Evolutionary conservation across 2,113 vertebrate genomes (phyloP).

Genomic region (Misgurnus mizolepis): DNA sequence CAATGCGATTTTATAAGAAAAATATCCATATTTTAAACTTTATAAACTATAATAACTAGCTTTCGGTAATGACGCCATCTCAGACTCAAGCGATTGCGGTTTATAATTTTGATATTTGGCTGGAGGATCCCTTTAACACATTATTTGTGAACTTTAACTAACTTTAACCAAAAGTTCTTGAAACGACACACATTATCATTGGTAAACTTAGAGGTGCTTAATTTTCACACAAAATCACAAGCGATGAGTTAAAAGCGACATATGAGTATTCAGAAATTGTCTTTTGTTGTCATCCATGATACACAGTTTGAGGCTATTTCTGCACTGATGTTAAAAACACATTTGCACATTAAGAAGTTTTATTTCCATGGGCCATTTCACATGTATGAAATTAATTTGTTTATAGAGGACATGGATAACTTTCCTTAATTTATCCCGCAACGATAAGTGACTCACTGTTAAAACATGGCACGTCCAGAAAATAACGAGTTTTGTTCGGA

Average conservation of each 20-base stretch:
- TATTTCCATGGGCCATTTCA: constrained; percentile 13
- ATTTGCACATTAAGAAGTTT: constrained; percentile 30
- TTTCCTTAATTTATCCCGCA: neutral
- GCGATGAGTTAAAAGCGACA: neutral
- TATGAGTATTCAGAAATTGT: constrained; percentile 27
- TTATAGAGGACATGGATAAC: constrained; percentile 4
- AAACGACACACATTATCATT: neutral
- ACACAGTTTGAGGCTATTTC: constrained; percentile 15
- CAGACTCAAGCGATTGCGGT: too few species aligned
- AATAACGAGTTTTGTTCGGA: too few species aligned
- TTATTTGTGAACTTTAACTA: too few species aligned
- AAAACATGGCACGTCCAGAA: too few species aligned
- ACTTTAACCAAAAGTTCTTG: too few species aligned
- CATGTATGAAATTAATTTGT: constrained; percentile 14
- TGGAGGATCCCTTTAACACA: too few species aligned
- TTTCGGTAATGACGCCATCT: too few species aligned
- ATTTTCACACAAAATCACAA: constrained; percentile 1
- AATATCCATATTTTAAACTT: too few species aligned
- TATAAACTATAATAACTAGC: too few species aligned
- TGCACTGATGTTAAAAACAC: constrained; percentile 21
- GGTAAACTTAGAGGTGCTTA: neutral
- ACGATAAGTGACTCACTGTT: neutral
- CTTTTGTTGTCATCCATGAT: constrained; percentile 20
- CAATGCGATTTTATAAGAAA: too few species aligned
- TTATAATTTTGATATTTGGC: too few species aligned